Base-by-base conservation (phyloP, 2,888 invertebrate species). In the Ophion ventricosus region DNA sequence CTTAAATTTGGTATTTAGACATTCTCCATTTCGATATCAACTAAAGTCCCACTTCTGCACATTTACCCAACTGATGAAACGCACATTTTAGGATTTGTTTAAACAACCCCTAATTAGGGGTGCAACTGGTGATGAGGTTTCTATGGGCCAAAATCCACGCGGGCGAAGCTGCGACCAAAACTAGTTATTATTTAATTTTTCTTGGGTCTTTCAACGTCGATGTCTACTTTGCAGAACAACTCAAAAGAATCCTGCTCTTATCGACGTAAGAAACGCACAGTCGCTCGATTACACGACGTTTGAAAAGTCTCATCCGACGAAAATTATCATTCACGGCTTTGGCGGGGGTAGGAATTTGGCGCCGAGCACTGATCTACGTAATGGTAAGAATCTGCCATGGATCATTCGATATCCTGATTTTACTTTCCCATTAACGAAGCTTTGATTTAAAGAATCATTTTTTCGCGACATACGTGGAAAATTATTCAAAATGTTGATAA, bases 251-350 rank as follows among this genome's bases (percentile, higher is more conserved):
- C 97, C 97, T 0, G 96, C 96, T 86, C 93, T 96, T 8, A 89
- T 98, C 70, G 95, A 97, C 91, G 96, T 97, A 0, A 94, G 96
- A 29, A 95, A 96, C 89, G 94, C 95, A 66, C 95, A 96, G 56
- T 96, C 97, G 0, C 93, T 98, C 26, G 95, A 95, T 87, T 95
- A 95, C 83, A 97, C 97, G 0, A 96, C 95, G 88, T 98, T 97
- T 93, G 97, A 98, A 93, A 95, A 96, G 0, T 95, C 94, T 0
- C 96, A 97, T 92, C 96, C 97, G 0, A 97, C 97, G 5, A 98
- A 98, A 94, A 95, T 98, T 26, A 96, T 98, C 66, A 97, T 98
- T 23, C 98, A 98, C 90, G 98, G 98, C 7, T 98, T 98, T 90
- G 97, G 98, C 0, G 98, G 97, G 0, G 97, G 98, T 0, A 94